A percentile compares a stretch with the other conserved stretches of the same genome.
Conservation (phyloP, 2,888 invertebrate genomes). For the Poecilus cupreus region DNA sequence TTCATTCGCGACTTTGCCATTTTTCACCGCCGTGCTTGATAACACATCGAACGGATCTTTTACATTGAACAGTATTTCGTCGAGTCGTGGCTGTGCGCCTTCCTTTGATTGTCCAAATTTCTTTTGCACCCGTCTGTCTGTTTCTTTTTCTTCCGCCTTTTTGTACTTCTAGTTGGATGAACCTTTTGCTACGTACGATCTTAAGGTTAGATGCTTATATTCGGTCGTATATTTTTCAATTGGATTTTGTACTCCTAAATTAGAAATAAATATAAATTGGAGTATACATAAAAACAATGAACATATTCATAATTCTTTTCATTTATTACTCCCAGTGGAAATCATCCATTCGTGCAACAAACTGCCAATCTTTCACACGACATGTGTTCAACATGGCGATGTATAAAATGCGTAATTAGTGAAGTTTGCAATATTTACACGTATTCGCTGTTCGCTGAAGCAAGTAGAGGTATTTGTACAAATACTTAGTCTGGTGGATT, state of each 20-base stretch:
- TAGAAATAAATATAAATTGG: too few relatives aligned
- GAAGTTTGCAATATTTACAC: conserved; percentile 14
- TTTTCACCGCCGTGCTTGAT: conserved; percentile 42
- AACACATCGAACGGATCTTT: conserved; percentile 36
- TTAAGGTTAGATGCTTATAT: conserved; percentile 1
- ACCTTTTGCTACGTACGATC: conserved; percentile 26
- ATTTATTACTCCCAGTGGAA: too few relatives aligned
- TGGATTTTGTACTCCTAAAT: too few relatives aligned
- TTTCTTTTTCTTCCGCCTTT: conserved; percentile 12
- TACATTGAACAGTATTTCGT: conserved; percentile 6
- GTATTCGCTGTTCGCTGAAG: conserved; percentile 6
- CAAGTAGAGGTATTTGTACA: conserved; percentile 25
- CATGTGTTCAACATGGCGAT: not conserved
- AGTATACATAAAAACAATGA: too few relatives aligned
- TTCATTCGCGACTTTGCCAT: conserved; percentile 51
- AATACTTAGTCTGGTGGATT: conserved; percentile 43
- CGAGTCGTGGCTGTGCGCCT: conserved; percentile 1
- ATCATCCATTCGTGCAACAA: too few relatives aligned
- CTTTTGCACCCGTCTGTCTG: not conserved
- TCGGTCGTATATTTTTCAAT: conserved; percentile 19
- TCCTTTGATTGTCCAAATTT: conserved; percentile 44
- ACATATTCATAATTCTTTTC: too few relatives aligned
- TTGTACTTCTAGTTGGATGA: conserved; percentile 44
- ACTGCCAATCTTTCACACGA: too few relatives aligned
- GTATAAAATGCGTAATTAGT: conserved; percentile 6